A percentile compares a stretch with the other conserved stretches of the same genome.
Evolutionary conservation across 1,140 invertebrate genomes (phyloP).

Genomic region (Elysia chlorotica): DNA sequence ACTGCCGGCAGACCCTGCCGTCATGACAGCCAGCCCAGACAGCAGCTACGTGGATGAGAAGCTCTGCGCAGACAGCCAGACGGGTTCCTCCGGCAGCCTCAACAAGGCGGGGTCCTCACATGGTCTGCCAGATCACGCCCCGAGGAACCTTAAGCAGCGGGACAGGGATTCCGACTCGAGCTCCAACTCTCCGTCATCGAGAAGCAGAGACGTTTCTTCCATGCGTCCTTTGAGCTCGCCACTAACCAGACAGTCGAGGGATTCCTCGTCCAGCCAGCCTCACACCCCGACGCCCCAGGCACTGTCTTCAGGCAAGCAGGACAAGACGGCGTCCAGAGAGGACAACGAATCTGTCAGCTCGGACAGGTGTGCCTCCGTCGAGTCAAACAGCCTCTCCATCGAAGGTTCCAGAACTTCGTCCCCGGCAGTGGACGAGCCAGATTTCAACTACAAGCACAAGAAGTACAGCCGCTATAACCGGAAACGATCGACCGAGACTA

Average conservation of each 20-base stretch:
- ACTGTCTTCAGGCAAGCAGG: not conserved
- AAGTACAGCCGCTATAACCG: conserved; percentile 45
- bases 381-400: conserved; percentile 6
- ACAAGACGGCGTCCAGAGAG: not conserved
- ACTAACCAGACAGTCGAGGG: not conserved
- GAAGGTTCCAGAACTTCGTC: conserved; percentile 18
- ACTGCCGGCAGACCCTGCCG: conserved; percentile 38
- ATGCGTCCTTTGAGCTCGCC: no score
- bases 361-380: conserved; percentile 15
- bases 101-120: not conserved
- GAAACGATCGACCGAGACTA: conserved; percentile 25
- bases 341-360: conserved; percentile 20
- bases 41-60: conserved; percentile 40
- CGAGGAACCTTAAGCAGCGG: not conserved
- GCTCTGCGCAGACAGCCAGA: not conserved
- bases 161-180: not conserved
- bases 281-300: no score
- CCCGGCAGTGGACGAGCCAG: conserved; percentile 15
- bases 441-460: conserved; percentile 48
- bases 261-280: no score
- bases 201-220: not conserved
- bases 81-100: not conserved
- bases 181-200: not conserved
- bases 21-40: conserved; percentile 43
- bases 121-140: not conserved